These are phyloP conservation scores for Clamator glandarius DNA, from an alignment of 2,797 vertebrate species.

Conservation along the genomic window DNA sequence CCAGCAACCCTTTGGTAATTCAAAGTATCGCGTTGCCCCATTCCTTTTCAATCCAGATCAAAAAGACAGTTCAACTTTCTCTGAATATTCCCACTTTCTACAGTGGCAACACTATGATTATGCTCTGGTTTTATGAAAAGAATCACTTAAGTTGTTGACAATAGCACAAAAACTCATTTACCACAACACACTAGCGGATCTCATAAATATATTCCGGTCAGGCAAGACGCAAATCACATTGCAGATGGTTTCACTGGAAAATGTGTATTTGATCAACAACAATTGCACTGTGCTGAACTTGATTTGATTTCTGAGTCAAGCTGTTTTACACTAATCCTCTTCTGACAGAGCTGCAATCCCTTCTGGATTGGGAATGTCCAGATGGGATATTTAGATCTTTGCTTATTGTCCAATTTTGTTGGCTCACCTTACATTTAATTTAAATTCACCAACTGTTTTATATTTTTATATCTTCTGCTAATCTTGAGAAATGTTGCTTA, in stretches of 20 bases:
- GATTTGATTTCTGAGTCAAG: not conserved
- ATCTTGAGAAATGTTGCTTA: not conserved
- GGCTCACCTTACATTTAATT: not conserved
- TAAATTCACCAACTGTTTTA: not conserved
- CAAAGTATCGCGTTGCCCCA: not conserved
- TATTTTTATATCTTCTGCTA: not conserved
- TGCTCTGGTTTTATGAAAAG: not conserved
- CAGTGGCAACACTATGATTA: not conserved
- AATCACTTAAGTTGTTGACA: not conserved
- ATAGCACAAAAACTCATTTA: not conserved
- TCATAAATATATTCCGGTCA: constrained; percentile 21
- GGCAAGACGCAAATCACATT: not conserved
- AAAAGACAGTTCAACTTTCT: not conserved
- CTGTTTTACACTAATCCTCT: not conserved
- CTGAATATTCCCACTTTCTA: not conserved
- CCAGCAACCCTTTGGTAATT: not conserved
- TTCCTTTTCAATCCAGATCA: rapidly evolving
- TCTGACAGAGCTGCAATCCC: not conserved
- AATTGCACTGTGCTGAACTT: not conserved
- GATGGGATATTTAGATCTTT: not conserved
- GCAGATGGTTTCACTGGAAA: constrained; percentile 32
- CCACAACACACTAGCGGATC: not conserved
- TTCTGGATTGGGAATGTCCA: not conserved
- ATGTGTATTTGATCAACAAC: not conserved
- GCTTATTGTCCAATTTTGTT: not conserved